Conservation (phyloP, 1,140 invertebrate species). For the Wasmannia auropunctata region DNA sequence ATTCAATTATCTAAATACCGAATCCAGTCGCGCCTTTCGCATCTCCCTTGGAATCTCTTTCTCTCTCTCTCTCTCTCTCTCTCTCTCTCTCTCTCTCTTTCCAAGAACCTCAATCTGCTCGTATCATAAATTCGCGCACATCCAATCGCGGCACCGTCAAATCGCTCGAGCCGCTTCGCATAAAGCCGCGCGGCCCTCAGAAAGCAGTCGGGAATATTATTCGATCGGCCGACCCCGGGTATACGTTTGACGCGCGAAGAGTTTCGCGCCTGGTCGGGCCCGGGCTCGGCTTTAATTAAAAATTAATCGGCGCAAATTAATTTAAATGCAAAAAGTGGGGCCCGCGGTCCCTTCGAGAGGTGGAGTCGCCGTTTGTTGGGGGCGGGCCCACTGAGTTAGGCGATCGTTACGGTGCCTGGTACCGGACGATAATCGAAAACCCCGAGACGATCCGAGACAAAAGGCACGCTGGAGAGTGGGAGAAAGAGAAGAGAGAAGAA, state of each 20-base stretch:
- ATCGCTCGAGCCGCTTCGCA: neutral
- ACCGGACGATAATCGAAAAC: conserved; percentile 83
- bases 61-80: too few relatives aligned
- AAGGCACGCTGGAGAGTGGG: conserved; percentile 60
- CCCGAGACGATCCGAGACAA: conserved; percentile 79
- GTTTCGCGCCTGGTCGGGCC: conserved; percentile 68
- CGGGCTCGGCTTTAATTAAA: conserved; percentile 81
- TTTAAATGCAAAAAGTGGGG: conserved; percentile 82
- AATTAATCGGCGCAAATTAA: conserved; percentile 84
- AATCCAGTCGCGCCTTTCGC: conserved; percentile 5
- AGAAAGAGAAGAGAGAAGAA: neutral
- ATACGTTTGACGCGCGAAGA: conserved; percentile 61
- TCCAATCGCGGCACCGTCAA: conserved; percentile 23
- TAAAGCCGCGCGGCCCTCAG: neutral
- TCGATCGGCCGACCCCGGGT: conserved; percentile 30
- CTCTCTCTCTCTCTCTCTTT: too few relatives aligned
- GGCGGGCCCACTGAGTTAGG: conserved; percentile 83
- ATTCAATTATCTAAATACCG: conserved; percentile 35
- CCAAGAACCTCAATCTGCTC: neutral
- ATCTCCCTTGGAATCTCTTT: neutral
- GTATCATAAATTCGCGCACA: conserved; percentile 41
- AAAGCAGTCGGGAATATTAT: conserved; percentile 20
- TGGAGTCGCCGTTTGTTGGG: conserved; percentile 79
- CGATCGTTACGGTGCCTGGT: conserved; percentile 80
- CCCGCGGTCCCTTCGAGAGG: conserved; percentile 73